Base-by-base conservation (phyloP, 2,888 invertebrate genomes). In the Myopa testacea region DNA sequence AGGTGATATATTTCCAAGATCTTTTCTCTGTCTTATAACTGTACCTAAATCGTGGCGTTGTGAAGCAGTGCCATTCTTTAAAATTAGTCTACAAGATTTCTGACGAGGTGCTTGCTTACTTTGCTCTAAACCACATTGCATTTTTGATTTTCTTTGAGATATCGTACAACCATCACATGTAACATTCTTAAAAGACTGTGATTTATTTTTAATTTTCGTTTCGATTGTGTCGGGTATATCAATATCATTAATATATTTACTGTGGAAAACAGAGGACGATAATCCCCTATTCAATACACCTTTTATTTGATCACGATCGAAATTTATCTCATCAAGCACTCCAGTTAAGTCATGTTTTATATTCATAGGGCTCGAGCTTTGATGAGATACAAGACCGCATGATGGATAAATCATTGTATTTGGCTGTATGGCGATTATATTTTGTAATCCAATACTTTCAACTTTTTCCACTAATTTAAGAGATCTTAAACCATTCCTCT, bases 311-410 rank as follows among this genome's bases (percentile, higher is more conserved):
- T 85, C 84, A 34, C 93, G 78, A 93, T 88, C 82, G 88, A 89
- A 85, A 88, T 89, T 85, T 81, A 89, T 85, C 83, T 90, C 87
- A 81, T 87, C 87, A 83, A 88, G 83, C 84, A 88, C 82, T 86
- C 88, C 83, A 60, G 87, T 84, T 85, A 87, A 82, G 79, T 86
- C 86, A 65, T 89, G 88, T 80, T 40, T 62, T 14, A 19, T n/a
- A 89, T 87, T 82, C 85, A 95, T 94, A 2, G 95, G 95, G 85
- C 95, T 95, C 19, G 86, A 83, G 78, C 93, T 91, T 7, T 93
- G 91, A 93, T 93, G 90, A 89, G 87, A 88, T 89, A 87, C 89
- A 62, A 89, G 88, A 38, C 88, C 89, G 45, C 86, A 80, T 14
- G 93, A 92, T 5, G 94, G 88, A 52, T 94, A 92, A 16, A 93